A percentile compares a stretch with the other conserved stretches of the same genome.
Evolutionary conservation across 2,113 vertebrate genomes (phyloP).

Genomic region (Xiphophorus couchianus): DNA sequence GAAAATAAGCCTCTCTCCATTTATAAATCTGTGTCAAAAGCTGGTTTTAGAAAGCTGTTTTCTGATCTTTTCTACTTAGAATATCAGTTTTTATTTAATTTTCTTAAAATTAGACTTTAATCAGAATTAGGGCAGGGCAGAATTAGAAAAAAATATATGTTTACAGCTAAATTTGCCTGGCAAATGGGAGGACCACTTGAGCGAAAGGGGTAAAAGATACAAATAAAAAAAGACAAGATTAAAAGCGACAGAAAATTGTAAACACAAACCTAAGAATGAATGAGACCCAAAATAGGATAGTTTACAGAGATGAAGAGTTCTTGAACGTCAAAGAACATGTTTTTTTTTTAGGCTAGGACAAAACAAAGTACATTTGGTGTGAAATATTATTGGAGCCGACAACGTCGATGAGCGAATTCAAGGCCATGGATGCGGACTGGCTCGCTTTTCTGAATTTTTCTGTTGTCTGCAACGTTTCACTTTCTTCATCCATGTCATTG

Average conservation of each 20-base stretch:
- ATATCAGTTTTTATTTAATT: background rate
- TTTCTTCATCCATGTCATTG: too few species aligned
- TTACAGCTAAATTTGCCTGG: background rate
- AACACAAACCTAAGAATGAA: background rate
- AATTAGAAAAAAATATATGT: background rate
- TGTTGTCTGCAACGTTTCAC: too few species aligned
- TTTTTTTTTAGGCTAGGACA: too few species aligned
- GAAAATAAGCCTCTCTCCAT: background rate
- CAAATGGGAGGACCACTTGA: background rate
- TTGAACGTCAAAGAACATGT: too few species aligned
- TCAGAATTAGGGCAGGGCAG: background rate
- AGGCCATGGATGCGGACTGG: too few species aligned
- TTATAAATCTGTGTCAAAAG: background rate
- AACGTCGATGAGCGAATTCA: too few species aligned
- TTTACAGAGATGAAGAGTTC: too few species aligned
- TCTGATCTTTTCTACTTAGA: background rate
- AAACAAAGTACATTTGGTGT: too few species aligned
- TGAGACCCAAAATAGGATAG: too few species aligned
- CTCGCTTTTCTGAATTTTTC: too few species aligned
- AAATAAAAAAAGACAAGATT: background rate
- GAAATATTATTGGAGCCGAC: too few species aligned
- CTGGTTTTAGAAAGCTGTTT: background rate
- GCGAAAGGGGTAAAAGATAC: background rate
- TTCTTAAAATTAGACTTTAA: background rate
- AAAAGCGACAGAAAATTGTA: background rate